Conservation (phyloP, 2,797 vertebrate species). For the Cyclura pinguis region DNA sequence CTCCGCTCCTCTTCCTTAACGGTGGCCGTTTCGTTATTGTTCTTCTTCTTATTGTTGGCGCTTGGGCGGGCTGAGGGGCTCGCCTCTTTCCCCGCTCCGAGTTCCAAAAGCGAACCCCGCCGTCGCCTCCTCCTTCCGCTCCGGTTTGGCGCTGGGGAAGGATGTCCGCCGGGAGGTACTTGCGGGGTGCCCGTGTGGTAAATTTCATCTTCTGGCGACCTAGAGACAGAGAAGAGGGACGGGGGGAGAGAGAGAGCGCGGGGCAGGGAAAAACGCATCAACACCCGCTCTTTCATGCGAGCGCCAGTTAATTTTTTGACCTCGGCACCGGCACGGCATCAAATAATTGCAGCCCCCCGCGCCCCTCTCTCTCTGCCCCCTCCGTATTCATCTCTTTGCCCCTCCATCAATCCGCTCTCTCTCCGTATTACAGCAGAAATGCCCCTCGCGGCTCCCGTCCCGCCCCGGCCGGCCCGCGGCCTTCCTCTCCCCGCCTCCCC, state of each 20-base stretch:
- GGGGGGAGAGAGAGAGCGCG: background rate
- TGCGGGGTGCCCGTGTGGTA: background rate
- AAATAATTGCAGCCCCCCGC: constrained; percentile 22
- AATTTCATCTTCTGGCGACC: constrained; percentile 7
- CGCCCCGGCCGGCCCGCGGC: background rate
- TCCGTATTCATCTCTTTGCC: constrained; percentile 36
- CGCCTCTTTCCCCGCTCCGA: no score
- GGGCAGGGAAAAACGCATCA: background rate
- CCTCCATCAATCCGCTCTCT: constrained; percentile 44
- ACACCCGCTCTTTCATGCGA: background rate
- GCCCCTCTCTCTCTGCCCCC: background rate
- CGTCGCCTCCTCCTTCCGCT: background rate
- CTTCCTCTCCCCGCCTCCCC: no score
- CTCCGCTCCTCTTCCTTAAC: background rate
- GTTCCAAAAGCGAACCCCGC: no score
- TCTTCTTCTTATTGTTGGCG: no score
- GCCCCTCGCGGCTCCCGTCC: no score
- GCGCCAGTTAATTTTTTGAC: constrained; percentile 31
- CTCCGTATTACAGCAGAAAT: no score
- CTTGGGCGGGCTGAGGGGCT: no score
- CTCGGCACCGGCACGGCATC: background rate
- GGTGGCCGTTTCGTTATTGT: no score
- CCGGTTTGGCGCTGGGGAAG: background rate
- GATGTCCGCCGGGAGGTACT: background rate
- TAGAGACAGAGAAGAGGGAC: background rate